A percentile compares a stretch with the other conserved stretches of the same genome.
These are phyloP conservation scores for Zaprionus camerounensis DNA, from an alignment of 1,140 invertebrate genomes.

Conservation along the genomic window DNA sequence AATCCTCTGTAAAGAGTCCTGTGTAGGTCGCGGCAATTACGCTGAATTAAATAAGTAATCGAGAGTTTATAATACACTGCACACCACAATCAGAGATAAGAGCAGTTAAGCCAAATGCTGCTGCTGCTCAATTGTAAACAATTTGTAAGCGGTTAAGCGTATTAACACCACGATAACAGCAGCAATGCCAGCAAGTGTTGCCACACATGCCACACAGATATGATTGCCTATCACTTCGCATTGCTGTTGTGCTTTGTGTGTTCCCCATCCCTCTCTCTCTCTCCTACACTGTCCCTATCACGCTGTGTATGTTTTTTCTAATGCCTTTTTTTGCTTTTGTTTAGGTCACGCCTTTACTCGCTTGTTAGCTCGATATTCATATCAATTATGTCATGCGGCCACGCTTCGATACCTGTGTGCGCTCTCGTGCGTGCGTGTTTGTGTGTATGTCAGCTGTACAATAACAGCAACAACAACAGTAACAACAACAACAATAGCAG, in stretches of 20 bases:
- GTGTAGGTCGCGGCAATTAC: not conserved
- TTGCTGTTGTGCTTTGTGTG: conserved; percentile 9
- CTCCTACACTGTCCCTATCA: not conserved
- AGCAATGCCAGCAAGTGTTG: not conserved
- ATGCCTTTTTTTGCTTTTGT: not conserved
- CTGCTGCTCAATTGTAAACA: conserved; percentile 35
- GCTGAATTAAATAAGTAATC: not conserved
- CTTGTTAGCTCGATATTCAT: conserved; percentile 31
- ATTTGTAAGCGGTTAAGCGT: conserved; percentile 34
- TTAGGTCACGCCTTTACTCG: conserved; percentile 20
- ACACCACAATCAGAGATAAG: not conserved
- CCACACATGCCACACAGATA: not conserved
- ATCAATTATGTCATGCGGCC: conserved; percentile 31
- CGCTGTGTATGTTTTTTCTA: not conserved
- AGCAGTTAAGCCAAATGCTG: not conserved
- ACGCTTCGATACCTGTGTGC: conserved; percentile 11
- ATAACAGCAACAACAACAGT: not conserved
- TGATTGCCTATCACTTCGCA: conserved; percentile 21
- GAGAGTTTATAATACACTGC: not conserved
- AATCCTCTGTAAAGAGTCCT: not conserved
- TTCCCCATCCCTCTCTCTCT: not conserved
- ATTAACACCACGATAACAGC: conserved; percentile 13
- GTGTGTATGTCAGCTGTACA: conserved; percentile 21
- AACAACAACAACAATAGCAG: not conserved
- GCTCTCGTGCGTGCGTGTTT: conserved; percentile 9